Conservation (phyloP, 2,797 vertebrate genomes). For the Falco columbarius region DNA sequence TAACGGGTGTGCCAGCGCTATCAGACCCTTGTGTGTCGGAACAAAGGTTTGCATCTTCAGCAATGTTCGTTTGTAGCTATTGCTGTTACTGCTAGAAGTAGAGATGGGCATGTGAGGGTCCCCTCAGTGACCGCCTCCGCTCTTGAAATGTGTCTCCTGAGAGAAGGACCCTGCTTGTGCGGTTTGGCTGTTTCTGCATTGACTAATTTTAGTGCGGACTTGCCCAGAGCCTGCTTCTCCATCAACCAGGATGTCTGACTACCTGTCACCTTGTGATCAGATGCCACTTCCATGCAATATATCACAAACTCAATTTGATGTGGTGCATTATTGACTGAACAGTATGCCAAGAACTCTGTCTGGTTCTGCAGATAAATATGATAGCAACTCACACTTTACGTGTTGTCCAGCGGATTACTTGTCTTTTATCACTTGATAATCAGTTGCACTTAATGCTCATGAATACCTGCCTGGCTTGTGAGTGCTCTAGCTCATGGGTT, state of each 20-base stretch:
- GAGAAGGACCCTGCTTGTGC: neutral
- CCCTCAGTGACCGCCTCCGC: neutral
- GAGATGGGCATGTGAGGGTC: neutral
- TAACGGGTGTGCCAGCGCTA: neutral
- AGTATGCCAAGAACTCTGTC: neutral
- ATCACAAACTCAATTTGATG: neutral
- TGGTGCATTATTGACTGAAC: neutral
- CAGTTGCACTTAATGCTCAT: neutral
- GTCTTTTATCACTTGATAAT: neutral
- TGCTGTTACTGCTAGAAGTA: neutral
- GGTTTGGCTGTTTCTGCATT: neutral
- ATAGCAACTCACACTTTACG: neutral
- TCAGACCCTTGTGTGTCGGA: neutral
- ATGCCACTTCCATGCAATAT: fast-evolving
- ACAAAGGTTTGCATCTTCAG: neutral
- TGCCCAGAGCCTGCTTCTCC: neutral
- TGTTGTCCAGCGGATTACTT: neutral
- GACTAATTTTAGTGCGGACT: neutral
- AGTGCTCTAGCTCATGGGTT: neutral
- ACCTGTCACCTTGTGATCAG: neutral
- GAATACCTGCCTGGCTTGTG: neutral
- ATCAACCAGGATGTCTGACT: neutral
- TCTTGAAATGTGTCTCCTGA: neutral
- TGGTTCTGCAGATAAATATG: neutral
- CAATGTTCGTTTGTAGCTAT: neutral